Evolutionary conservation across 2,113 vertebrate species (phyloP).

Genomic region (Orthonyx spaldingii): DNA sequence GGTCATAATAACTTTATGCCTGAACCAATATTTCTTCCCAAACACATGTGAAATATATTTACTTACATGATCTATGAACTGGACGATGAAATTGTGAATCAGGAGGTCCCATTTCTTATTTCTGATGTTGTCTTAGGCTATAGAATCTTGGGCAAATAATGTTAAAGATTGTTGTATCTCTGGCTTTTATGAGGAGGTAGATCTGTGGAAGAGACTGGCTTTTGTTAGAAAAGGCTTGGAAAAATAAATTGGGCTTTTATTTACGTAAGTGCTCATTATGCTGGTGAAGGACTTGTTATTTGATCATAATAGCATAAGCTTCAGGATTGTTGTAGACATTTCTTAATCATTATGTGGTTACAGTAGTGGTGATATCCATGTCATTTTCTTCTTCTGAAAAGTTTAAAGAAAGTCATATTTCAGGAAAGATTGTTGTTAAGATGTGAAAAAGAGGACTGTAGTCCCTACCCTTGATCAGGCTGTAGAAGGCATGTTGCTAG

Average conservation of each 20-base stretch:
- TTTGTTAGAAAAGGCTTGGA: background rate
- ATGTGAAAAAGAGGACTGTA: background rate
- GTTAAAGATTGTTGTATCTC: background rate
- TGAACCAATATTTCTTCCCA: background rate
- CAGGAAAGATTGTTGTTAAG: background rate
- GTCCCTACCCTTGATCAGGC: background rate
- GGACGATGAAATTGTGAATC: background rate
- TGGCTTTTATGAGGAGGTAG: background rate
- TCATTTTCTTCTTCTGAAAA: background rate
- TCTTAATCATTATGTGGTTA: background rate
- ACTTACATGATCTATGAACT: background rate
- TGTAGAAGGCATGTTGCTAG: background rate
- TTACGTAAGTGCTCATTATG: background rate
- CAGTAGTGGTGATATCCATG: background rate
- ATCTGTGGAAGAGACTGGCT: background rate
- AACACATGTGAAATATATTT: background rate
- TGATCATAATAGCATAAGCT: background rate
- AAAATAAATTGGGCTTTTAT: background rate
- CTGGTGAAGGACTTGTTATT: background rate
- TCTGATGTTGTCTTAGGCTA: background rate
- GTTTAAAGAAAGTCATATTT: background rate
- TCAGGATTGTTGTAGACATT: background rate
- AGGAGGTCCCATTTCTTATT: background rate
- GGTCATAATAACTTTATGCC: background rate
- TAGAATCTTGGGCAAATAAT: background rate